Base-by-base conservation (phyloP, 2,113 vertebrate species). In the Psilopogon haemacephalus region DNA sequence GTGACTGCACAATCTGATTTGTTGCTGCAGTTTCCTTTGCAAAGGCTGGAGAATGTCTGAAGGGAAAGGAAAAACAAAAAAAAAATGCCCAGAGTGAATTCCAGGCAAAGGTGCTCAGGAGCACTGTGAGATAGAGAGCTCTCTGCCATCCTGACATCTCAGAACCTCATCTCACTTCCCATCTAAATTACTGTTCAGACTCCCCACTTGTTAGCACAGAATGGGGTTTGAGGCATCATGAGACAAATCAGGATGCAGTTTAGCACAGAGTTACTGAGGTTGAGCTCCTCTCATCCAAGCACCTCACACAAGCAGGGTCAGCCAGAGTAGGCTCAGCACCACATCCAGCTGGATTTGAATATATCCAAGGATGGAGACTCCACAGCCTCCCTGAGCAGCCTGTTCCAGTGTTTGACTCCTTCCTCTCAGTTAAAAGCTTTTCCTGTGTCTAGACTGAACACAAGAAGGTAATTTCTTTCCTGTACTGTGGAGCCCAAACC, bases 21-120 rank as follows among this genome's bases (percentile, higher is more conserved):
- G 93, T 96, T 95, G 38, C 93, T 73, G 82, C 89, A 72, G 89
- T 96, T 94, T 91, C 93, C 81, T 93, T 94, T 90, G 91, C 81
- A 88, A 85, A 78, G 56, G 70, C 60, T 92, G 91, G 86, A 94
- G 93, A 87, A 76, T 89, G 58, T 84, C 73, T 88, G 90, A 84
- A 93, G 70, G 88, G 81, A 48, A 91, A n/a, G 42, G 14, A 40
- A 40, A 40, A 40, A 40, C 7, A 44, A 62, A 87, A 40, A 40
- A 18, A 44, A 62, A 87, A 94, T 90, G 77, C 89, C 80, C 65
- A 58, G 83, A 86, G 96, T 86, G 93, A 84, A 91, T 95, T 95
- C 93, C 91, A 95, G 75, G 77, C 40, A 95, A 77, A 94, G 76
- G 75, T 71, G 81, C 86, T 91, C 52, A 52, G 83, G 59, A 93